Evolutionary conservation across 2,888 invertebrate species (phyloP), one percentile per base, ranked within the genome.

Genomic region (Cheilosia urbana): DNA sequence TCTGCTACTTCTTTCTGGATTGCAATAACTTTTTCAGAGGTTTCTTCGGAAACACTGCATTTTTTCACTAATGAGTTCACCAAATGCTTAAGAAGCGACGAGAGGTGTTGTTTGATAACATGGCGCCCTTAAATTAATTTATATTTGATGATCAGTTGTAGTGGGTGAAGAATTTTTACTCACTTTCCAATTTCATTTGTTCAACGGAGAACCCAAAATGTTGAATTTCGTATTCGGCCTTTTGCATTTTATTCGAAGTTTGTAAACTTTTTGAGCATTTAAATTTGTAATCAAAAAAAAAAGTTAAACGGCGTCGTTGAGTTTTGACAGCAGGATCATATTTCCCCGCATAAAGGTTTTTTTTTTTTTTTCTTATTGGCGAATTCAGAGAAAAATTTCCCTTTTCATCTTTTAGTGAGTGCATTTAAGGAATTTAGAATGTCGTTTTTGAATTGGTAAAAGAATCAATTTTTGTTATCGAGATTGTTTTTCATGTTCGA

Each of bases 131-230:
- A 2, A 21, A 34, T 11, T 6, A 37, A 17, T 21, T 24, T 0
- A 3, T 57, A n/a, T 19, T 45, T 11, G 72, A 49, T 72, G 58
- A 69, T 15, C 4, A 24, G 15, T 51, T 15, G 21, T 2, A 30
- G 9, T 30, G 9, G 30, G 30, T 3, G 15, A 49, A 47, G n/a
- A 3, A 2, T 6, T 27, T 76, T 72, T 19, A 88, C 88, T 87
- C 87, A 90, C 90, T 88, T 76, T 90, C 90, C 13, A 89, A 30
- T 15, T 88, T 88, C 47, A 89, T 73, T 80, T 90, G 89, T 57
- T 89, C 88, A 0, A 88, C 87, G 0, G 90, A 88, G 75, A 90
- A 90, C 0, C 87, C 88, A 68, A 89, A 90, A 79, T 89, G 88
- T 69, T 90, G 89, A 40, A 90, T 87, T 88, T 90, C 89, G 68